Evolutionary conservation across 2,113 vertebrate species (phyloP).

Genomic region (Butorides virescens): DNA sequence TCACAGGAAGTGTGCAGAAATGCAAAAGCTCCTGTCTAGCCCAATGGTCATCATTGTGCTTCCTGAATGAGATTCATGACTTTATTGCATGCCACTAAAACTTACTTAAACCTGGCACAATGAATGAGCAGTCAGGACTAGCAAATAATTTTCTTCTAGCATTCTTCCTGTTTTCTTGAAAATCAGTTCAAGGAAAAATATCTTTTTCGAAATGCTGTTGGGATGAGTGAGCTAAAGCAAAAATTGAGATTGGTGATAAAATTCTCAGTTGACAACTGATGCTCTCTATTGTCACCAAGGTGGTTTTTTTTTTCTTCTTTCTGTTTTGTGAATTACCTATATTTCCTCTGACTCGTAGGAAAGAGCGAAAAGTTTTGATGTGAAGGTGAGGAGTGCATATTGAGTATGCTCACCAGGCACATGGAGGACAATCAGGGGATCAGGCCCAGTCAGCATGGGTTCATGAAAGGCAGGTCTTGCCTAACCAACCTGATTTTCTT

Average conservation of each 20-base stretch:
- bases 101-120: not conserved
- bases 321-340: not conserved
- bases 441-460: no score
- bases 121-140: not conserved
- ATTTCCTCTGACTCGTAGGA: not conserved
- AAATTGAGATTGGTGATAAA: not conserved
- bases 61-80: not conserved
- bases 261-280: not conserved
- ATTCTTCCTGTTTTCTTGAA: not conserved
- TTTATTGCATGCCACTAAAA: not conserved
- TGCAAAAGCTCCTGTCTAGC: not conserved
- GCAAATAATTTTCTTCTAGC: not conserved
- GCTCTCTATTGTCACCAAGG: not conserved
- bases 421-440: no score
- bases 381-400: not conserved
- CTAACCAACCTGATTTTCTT: no score
- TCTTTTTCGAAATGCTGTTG: not conserved
- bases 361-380: not conserved
- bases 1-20: not conserved
- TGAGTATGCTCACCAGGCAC: no score
- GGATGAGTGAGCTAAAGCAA: not conserved
- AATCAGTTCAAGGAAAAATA: not conserved
- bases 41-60: not conserved
- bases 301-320: accelerated
- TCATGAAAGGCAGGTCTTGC: no score